Evolutionary conservation across 2,888 invertebrate species (phyloP).

Genomic region (Microplitis deprimator): DNA sequence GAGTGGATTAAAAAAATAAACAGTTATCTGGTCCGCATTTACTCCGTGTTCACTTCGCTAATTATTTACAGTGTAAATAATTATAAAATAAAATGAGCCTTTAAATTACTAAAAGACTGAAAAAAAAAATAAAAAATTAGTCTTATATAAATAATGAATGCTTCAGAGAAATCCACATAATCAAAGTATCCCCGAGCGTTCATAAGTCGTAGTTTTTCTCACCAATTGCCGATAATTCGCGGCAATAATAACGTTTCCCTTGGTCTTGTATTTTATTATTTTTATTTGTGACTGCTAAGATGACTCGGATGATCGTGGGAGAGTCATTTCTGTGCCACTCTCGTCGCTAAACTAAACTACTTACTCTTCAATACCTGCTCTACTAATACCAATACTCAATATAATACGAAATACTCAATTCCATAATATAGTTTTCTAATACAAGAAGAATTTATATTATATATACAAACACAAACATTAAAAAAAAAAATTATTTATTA

Average conservation of each 20-base stretch:
- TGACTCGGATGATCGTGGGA: slow-evolving; percentile 58
- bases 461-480: too few species aligned
- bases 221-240: slow-evolving; percentile 14
- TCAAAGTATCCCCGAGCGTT: slow-evolving; percentile 25
- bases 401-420: not conserved
- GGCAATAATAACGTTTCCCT: slow-evolving; percentile 36
- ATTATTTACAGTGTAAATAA: too few species aligned
- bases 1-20: too few species aligned
- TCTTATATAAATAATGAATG: too few species aligned
- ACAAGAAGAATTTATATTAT: too few species aligned
- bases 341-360: slow-evolving; percentile 32
- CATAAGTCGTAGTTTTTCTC: slow-evolving; percentile 18
- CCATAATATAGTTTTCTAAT: too few species aligned
- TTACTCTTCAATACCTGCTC: not conserved
- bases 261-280: slow-evolving; percentile 23
- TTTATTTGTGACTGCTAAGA: slow-evolving; percentile 39
- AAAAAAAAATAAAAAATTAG: too few species aligned
- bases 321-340: slow-evolving; percentile 55
- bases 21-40: too few species aligned
- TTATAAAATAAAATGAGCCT: too few species aligned
- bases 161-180: not conserved
- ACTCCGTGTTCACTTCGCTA: too few species aligned
- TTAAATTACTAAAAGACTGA: too few species aligned
- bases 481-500: too few species aligned
- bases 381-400: not conserved